Percentiles rank a stretch among this genome's conserved stretches.
phyloP scores from a whole-genome alignment of 2,888 invertebrate genomes.

The Philonicus albiceps region DNA sequence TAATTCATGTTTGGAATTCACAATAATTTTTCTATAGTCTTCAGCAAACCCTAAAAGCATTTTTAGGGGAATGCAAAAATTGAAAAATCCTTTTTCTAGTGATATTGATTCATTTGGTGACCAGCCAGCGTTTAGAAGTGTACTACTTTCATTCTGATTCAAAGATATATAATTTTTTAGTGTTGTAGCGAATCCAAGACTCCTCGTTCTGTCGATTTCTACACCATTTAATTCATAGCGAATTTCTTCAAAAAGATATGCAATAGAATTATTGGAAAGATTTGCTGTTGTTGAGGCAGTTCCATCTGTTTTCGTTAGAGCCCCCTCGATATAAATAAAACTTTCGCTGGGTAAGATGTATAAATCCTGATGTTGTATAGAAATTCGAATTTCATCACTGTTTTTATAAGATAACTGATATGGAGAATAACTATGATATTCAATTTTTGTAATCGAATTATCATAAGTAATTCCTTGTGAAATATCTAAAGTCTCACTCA shows the following conservation, averaged over 20 bases:
- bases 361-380: constrained; percentile 53
- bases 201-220: constrained; percentile 55
- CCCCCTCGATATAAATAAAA: constrained; percentile 52
- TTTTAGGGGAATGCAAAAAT: constrained; percentile 55
- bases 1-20: constrained; percentile 58
- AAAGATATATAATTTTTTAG: constrained; percentile 55
- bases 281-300: neutral
- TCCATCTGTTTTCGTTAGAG: constrained; percentile 42
- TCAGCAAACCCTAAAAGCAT: constrained; percentile 56
- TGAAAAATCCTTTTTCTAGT: constrained; percentile 50
- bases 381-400: no score
- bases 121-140: constrained; percentile 49
- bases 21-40: constrained; percentile 57
- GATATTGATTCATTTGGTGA: constrained; percentile 37
- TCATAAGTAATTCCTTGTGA: no score
- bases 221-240: constrained; percentile 57
- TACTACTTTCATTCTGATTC: constrained; percentile 46
- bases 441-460: no score
- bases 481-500: no score
- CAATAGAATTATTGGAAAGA: constrained; percentile 47
- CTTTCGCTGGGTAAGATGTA: constrained; percentile 45
- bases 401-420: no score
- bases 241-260: constrained; percentile 56
- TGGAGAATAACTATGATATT: no score
- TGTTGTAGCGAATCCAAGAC: constrained; percentile 54